Conservation (phyloP, 1,140 invertebrate genomes). For the Lordiphosa mommai region DNA sequence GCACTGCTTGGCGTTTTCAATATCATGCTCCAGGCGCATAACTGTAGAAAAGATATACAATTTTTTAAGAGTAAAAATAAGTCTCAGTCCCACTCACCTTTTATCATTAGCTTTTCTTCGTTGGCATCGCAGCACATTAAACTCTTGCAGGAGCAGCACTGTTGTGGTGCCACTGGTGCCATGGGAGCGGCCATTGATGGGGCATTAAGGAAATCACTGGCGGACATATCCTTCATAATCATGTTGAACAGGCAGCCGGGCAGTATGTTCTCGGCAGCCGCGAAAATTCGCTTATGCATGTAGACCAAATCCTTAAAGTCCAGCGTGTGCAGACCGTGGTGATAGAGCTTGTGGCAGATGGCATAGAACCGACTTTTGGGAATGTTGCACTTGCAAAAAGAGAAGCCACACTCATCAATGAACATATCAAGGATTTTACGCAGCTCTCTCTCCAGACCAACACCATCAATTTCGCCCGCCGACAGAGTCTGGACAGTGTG, state of each 20-base stretch:
- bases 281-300: slow-evolving; percentile 60
- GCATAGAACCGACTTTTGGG: slow-evolving; percentile 62
- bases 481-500: slow-evolving; percentile 37
- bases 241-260: slow-evolving; percentile 59
- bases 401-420: slow-evolving; percentile 61
- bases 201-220: slow-evolving; percentile 3
- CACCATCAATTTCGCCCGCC: slow-evolving; percentile 44
- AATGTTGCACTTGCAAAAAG: slow-evolving; percentile 58
- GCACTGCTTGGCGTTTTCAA: slow-evolving; percentile 46
- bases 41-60: slow-evolving; percentile 15
- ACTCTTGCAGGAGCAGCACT: slow-evolving; percentile 53
- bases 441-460: slow-evolving; percentile 44
- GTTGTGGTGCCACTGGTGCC: neutral
- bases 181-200: neutral
- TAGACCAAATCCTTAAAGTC: slow-evolving; percentile 55
- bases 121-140: slow-evolving; percentile 44
- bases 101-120: slow-evolving; percentile 33
- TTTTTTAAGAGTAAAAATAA: neutral
- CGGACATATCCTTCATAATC: slow-evolving; percentile 48
- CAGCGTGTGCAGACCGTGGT: slow-evolving; percentile 47
- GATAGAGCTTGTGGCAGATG: slow-evolving; percentile 59
- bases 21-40: slow-evolving; percentile 44
- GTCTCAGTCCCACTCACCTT: slow-evolving; percentile 4
- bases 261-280: slow-evolving; percentile 52
- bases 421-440: slow-evolving; percentile 62